These are phyloP conservation scores for Epinephelus cyanopodus DNA, from an alignment of 2,113 vertebrate species.

Conservation along the genomic window DNA sequence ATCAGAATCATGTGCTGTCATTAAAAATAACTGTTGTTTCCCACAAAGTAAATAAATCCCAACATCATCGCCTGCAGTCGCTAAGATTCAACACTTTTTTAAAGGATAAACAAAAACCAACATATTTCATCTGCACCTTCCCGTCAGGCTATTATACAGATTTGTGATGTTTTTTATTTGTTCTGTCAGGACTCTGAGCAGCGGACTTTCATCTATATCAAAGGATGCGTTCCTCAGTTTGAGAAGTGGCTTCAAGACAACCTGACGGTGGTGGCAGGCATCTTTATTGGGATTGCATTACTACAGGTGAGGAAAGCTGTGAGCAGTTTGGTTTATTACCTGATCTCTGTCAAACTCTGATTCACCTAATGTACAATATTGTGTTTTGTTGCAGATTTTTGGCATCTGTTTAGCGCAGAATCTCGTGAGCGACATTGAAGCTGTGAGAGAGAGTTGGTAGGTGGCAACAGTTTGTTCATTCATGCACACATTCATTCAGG, in stretches of 20 bases:
- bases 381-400: constrained; percentile 89
- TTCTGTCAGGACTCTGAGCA: constrained; percentile 92
- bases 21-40: constrained; percentile 10
- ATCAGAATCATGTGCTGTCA: not conserved
- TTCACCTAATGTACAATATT: not conserved
- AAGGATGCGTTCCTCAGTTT: constrained; percentile 99
- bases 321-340: not conserved
- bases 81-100: constrained; percentile 1
- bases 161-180: not conserved
- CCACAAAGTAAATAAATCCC: not conserved
- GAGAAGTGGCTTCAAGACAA: constrained; percentile 99
- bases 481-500: not conserved
- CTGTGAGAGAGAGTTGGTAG: constrained; percentile 98
- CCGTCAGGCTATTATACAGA: not conserved
- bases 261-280: constrained; percentile 97
- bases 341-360: not conserved
- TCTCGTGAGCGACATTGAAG: constrained; percentile 98
- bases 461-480: constrained; percentile 44
- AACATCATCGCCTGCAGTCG: not conserved
- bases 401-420: constrained; percentile 99
- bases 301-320: constrained; percentile 88
- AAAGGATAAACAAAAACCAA: not conserved
- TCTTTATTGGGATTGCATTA: constrained; percentile 98
- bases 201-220: constrained; percentile 96
- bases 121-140: not conserved